A percentile compares a stretch with the other conserved stretches of the same genome.
Conservation (phyloP, 2,888 invertebrate genomes). For the Cerastoderma edule region DNA sequence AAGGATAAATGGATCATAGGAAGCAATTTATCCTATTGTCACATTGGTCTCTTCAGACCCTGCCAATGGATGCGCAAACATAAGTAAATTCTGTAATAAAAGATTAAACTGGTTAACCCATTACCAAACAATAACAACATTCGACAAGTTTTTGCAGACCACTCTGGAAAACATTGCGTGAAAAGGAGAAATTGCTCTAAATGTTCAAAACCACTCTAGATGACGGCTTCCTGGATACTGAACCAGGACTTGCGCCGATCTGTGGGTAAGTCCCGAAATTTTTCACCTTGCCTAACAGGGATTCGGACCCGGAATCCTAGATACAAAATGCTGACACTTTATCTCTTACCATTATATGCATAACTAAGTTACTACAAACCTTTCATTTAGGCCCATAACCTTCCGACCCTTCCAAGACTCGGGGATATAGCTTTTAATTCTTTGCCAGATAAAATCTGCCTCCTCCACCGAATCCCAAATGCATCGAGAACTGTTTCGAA, state of each 20-base stretch:
- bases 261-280: not conserved
- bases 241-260: no score
- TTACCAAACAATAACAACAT: no score
- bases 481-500: conserved; percentile 73
- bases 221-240: not conserved
- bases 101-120: no score
- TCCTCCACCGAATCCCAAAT: conserved; percentile 74
- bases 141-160: not conserved
- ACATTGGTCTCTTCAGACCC: not conserved
- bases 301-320: not conserved
- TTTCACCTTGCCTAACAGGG: not conserved
- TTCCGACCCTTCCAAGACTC: conserved; percentile 53
- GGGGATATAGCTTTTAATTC: conserved; percentile 72
- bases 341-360: not conserved
- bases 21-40: not conserved
- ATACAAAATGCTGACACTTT: not conserved
- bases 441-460: conserved; percentile 64
- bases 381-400: conserved; percentile 75
- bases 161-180: not conserved
- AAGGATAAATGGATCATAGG: not conserved
- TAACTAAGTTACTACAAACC: conserved; percentile 53
- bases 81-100: not conserved
- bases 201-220: not conserved
- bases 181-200: not conserved
- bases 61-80: not conserved